Base-by-base conservation (phyloP, 2,888 invertebrate species). In the Caenorhabditis sp. region DNA sequence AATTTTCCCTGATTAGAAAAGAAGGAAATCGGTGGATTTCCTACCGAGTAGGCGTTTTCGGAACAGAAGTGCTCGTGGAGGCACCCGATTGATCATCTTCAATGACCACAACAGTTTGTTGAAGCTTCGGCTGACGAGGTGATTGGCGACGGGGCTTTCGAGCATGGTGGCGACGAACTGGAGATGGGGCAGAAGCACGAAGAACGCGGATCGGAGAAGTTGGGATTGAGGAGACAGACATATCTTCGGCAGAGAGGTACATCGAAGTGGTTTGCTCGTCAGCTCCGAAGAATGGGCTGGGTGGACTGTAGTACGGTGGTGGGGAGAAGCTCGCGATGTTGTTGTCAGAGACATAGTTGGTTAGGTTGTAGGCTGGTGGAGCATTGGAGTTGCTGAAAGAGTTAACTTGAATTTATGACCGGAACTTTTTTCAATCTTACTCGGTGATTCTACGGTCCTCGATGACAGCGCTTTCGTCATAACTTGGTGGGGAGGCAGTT, bases 301-400 rank as follows among this genome's bases (percentile, higher is more conserved):
- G 56, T 14, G 84, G 80, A 24, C 80, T 73, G 59, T 84, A 84
- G 56, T 75, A 84, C 16, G 84, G 84, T 16, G 84, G 84, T 14
- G 84, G 84, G 0, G 84, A 84, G 38, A 80, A 84, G 59, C 77
- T 80, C 5, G 84, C 80, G 16, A 83, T 83, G 72, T 77, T 82
- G 66, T 75, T 81, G 26, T 73, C 73, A 6, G 61, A 59, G 2
- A 54, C 69, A 26, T 10, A 47, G 26, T 81, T 58, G 6, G 73
- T 69, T 8, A 19, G 35, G 54, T 73, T 77, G 73, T 82, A 82
- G 4, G 82, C 82, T 28, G 82, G 82, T 19, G 82, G 82, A 16
- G 82, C 82, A 35, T 82, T 82, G 35, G 82, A 82, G 59, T 59
- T 61, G 19, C 82, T 82, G 59, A 59, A 80, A 73, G 16, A 19